Evolutionary conservation across 1,140 invertebrate species (phyloP), one percentile per base, ranked within the genome.

Genomic region (Zeugodacus cucurbitae): DNA sequence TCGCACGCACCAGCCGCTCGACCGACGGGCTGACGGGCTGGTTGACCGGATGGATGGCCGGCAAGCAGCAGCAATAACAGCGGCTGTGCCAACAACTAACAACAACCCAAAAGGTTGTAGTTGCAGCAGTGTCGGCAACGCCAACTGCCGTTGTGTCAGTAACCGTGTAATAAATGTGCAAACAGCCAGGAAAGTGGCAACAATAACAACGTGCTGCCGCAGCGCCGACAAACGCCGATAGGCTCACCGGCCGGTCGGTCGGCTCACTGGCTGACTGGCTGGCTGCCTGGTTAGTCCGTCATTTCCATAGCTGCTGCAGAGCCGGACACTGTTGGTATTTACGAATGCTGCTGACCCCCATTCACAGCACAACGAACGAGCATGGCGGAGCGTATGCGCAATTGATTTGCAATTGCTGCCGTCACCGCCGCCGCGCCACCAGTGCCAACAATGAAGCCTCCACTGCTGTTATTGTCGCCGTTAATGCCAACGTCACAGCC

Each of bases 151-250:
- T 48, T 82, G 44, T 82, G 74, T 48, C 74, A 82, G 74, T 82
- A 44, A 82, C 74, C 41, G 74, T 22, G 44, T 82, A 82, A 82
- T 82, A 48, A 82, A 82, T 82, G 74, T 41, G 41, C 74, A 82
- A 74, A 26, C 74, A 82, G 22, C 34, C 74, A 26, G 74, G 74
- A 82, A 48, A 48, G 29, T 74, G 41, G n/a, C 41, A 82, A 29
- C 74, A 82, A 82, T 44, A 82, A 54, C 41, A 82, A 54, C 20
- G n/a, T 48, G 41, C 74, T 20, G 74, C 3, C 41, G 70, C 70
- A 74, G 37, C 37, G 34, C 32, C 64, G 6, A 54, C 41, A 82
- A 82, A 82, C 26, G 34, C 74, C 74, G 41, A 82, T 82, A 82
- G 74, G 74, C 37, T 20, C 48, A 54, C 14, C 26, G n/a, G 74